Evolutionary conservation across 2,113 vertebrate species (phyloP).

Genomic region (Limanda limanda): DNA sequence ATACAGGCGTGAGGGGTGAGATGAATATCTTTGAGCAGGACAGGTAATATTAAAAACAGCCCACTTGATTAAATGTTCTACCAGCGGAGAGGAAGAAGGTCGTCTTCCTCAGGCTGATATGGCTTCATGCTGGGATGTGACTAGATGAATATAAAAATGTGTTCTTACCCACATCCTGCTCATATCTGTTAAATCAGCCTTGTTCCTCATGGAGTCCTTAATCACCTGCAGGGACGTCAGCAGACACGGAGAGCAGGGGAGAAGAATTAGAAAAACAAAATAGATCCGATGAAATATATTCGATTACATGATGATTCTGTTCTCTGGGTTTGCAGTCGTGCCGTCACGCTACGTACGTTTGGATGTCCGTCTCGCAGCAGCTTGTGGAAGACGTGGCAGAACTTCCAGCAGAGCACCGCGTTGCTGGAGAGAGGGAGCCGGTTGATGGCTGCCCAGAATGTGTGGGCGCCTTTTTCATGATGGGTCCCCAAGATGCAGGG

Average conservation of each 20-base stretch:
- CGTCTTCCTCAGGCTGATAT: background rate
- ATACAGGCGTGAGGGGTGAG: background rate
- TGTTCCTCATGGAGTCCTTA: constrained; percentile 96
- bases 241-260: background rate
- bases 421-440: constrained; percentile 96
- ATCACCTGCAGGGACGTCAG: constrained; percentile 85
- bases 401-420: constrained; percentile 98
- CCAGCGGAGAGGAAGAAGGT: background rate
- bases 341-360: constrained; percentile 85
- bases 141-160: constrained; percentile 4
- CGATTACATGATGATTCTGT: background rate
- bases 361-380: constrained; percentile 96
- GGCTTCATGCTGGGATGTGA: background rate
- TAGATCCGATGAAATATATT: background rate
- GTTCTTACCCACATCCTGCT: constrained; percentile 98
- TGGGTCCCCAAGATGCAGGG: constrained; percentile 98
- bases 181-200: constrained; percentile 94
- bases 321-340: background rate
- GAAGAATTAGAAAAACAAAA: background rate
- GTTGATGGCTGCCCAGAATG: constrained; percentile 95
- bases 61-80: background rate
- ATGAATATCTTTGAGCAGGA: background rate
- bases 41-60: background rate
- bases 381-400: constrained; percentile 99
- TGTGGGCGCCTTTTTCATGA: constrained; percentile 97